phyloP scores from a whole-genome alignment of 2,113 vertebrate species.

The rabbit (Oryctolagus cuniculus) region DNA sequence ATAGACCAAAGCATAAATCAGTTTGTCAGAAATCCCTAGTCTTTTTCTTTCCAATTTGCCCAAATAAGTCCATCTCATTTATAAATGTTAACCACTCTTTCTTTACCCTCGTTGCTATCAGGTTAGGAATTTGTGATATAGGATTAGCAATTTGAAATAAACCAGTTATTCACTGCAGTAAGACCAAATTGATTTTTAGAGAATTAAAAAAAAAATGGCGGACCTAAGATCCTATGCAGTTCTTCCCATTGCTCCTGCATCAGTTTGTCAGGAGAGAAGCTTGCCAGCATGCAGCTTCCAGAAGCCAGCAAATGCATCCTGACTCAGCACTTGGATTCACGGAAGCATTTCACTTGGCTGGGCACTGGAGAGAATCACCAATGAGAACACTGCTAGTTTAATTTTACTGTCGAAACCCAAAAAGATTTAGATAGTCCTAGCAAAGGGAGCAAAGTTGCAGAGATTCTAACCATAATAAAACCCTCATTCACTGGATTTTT shows the following conservation, averaged over 20 bases:
- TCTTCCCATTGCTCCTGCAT: neutral
- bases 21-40: constrained; percentile 20
- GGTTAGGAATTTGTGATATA: constrained; percentile 17
- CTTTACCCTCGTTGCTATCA: constrained; percentile 10
- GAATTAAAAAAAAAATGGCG: neutral
- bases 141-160: constrained; percentile 27
- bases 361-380: neutral
- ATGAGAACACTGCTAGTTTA: neutral
- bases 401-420: neutral
- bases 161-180: neutral
- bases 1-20: constrained; percentile 37
- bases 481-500: neutral
- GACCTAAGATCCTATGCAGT: neutral
- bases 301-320: neutral
- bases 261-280: constrained; percentile 1
- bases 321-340: neutral
- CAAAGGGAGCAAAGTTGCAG: neutral
- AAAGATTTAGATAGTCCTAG: neutral
- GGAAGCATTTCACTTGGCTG: neutral
- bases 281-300: neutral
- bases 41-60: constrained; percentile 53
- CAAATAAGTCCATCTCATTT: constrained; percentile 58
- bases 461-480: neutral
- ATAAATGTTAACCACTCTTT: constrained; percentile 35
- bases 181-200: neutral